Conservation (phyloP, 2,113 vertebrate species). For the Hippocampus guttulatus region DNA sequence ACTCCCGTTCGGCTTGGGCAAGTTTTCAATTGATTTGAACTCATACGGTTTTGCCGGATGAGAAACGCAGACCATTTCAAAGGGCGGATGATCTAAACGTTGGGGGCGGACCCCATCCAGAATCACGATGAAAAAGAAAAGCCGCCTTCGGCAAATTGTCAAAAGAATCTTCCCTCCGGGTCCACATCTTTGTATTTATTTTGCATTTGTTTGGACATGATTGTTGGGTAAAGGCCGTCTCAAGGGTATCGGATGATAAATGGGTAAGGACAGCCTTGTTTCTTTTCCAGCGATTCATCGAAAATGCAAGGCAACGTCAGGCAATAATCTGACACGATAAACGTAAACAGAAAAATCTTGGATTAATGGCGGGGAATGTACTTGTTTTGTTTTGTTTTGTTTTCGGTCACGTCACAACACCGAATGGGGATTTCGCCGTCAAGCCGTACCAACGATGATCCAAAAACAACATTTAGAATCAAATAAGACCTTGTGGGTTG, state of each 20-base stretch:
- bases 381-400: too few species aligned
- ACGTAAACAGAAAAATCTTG: background rate
- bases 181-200: background rate
- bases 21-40: background rate
- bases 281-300: too few species aligned
- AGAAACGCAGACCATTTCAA: background rate
- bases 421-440: background rate
- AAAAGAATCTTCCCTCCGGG: background rate
- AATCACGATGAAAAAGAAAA: background rate
- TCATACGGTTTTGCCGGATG: background rate
- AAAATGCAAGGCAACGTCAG: background rate
- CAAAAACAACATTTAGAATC: constrained; percentile 10
- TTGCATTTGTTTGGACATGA: background rate
- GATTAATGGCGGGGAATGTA: background rate
- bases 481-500: constrained; percentile 7
- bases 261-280: background rate
- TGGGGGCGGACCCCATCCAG: background rate
- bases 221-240: too few species aligned
- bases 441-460: background rate
- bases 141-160: background rate
- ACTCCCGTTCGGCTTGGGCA: background rate
- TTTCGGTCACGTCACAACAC: background rate
- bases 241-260: background rate
- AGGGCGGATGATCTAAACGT: background rate
- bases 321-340: background rate